phyloP scores from a whole-genome alignment of 2,888 invertebrate genomes.

The Lycocerus yunnanus region DNA sequence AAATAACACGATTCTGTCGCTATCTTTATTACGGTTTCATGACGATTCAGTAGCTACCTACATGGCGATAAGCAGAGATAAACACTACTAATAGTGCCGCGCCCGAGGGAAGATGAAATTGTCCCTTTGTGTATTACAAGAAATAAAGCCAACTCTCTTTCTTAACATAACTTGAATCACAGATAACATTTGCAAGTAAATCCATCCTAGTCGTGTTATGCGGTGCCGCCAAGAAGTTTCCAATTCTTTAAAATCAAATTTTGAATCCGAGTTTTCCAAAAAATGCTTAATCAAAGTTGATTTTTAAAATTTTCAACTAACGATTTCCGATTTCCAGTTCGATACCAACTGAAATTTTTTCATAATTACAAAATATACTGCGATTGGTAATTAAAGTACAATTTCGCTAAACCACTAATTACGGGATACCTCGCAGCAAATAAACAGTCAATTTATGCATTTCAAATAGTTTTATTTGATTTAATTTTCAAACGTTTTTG shows the following conservation, averaged over 20 bases:
- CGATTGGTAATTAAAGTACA: background rate
- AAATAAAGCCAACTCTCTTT: conserved; percentile 29
- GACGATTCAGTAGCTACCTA: conserved; percentile 35
- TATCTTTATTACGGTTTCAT: conserved; percentile 37
- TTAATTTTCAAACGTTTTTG: background rate
- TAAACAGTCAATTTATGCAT: background rate
- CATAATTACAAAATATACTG: background rate
- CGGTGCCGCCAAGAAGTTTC: background rate
- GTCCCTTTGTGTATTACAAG: conserved; percentile 30
- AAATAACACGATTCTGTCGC: conserved; percentile 26
- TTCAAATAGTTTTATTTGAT: background rate
- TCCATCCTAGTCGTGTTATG: background rate
- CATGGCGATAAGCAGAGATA: conserved; percentile 38
- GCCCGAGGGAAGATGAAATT: conserved; percentile 32
- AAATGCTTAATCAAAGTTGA: too few relatives aligned
- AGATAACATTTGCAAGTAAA: conserved; percentile 18
- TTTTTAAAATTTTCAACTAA: too few relatives aligned
- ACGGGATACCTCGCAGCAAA: background rate
- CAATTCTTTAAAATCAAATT: background rate
- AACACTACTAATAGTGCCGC: conserved; percentile 36
- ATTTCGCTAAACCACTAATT: background rate
- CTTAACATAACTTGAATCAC: conserved; percentile 24
- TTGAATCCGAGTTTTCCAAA: too few relatives aligned
- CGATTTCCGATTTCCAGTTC: too few relatives aligned
- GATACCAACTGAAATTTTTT: too few relatives aligned